Base-by-base conservation (phyloP, 2,888 invertebrate species). In the Drosophila mercatorum region DNA sequence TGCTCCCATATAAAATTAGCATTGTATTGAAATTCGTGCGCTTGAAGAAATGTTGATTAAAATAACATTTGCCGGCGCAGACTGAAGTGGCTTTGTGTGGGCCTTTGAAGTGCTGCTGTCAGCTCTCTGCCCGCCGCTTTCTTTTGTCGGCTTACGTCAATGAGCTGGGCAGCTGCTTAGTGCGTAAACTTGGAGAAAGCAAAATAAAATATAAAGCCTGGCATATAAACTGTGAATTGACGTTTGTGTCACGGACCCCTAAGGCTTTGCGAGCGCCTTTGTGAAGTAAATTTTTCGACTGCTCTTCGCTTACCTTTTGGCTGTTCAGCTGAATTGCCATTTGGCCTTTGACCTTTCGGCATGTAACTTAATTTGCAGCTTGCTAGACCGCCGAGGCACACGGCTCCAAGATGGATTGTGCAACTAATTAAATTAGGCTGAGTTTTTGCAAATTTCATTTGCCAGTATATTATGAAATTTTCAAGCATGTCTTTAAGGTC, bases 381-480 rank as follows among this genome's bases (percentile, higher is more conserved):
- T 34, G 58, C 56, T 62, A 57, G 61, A 65, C 63, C 62, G 40
- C 51, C 56, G 52, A 51, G 44, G 46, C 36, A 14, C 17, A n/a
- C 2, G 28, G 14, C 68, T 72, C 74, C 28, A n/a, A 38, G 89
- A 86, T 71, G 81, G 75, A 89, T 81, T 81, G 77, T 57, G 70
- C 62, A 68, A 62, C 81, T 88, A 85, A 85, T 88, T 75, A 84
- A 87, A 81, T 87, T 64, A 60, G 55, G 47, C 52, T 36, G 57
- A 69, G 61, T 68, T 68, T 68, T 73, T 60, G 40, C 52, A 67
- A 85, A 83, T 83, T 80, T 57, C 72, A 84, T 84, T 73, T 65
- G 53, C 28, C 44, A 41, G 43, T 22, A 44, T 72, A 62, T 66
- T 71, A 74, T 71, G 58, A 81, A 73, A 75, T 79, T 67, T 65